Percentiles rank a stretch among this genome's conserved stretches.
Evolutionary conservation across 2,888 invertebrate genomes (phyloP).

Genomic region (Saturnia japonica): DNA sequence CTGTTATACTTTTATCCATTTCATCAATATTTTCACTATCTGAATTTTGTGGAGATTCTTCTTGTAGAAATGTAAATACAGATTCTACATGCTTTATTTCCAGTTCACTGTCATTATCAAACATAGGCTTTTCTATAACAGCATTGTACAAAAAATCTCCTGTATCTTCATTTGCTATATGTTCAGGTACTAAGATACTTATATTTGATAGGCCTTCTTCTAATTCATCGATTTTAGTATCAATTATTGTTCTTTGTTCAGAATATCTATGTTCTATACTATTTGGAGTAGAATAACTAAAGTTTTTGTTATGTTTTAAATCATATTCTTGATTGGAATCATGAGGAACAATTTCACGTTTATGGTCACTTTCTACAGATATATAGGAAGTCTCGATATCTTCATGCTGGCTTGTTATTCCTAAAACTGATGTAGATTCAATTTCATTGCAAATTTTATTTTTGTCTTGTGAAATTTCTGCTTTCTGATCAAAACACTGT

Average conservation of each 20-base stretch:
- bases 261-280: not conserved
- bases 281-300: not conserved
- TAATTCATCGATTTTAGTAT: not conserved
- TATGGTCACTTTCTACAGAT: not conserved
- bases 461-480: not conserved
- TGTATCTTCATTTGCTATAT: not conserved
- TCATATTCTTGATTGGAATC: not conserved
- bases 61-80: constrained; percentile 11
- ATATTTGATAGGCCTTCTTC: not conserved
- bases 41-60: constrained; percentile 10
- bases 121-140: not conserved
- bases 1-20: constrained; percentile 22
- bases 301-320: not conserved
- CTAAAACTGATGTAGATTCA: not conserved
- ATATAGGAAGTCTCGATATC: not conserved
- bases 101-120: not conserved
- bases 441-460: not conserved
- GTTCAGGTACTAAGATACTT: not conserved
- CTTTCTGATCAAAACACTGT: not conserved
- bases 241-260: not conserved
- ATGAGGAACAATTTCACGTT: not conserved
- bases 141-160: not conserved
- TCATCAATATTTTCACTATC: constrained; percentile 29
- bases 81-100: constrained; percentile 14
- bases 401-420: not conserved